Base-by-base conservation (phyloP, 2,113 vertebrate species). In the Sebastes fasciatus region DNA sequence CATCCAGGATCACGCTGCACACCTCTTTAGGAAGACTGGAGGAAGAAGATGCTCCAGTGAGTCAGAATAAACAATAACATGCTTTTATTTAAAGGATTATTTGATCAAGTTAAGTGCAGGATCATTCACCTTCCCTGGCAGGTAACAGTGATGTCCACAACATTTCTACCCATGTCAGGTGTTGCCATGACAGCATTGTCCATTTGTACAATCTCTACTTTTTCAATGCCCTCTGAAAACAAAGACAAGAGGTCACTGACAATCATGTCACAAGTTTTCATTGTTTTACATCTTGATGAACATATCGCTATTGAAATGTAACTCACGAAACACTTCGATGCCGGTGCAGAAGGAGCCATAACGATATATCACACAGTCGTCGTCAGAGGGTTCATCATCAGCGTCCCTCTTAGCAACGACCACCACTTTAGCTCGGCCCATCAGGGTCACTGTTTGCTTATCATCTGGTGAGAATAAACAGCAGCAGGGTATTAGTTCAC, bases 61-160 rank as follows among this genome's bases (percentile, higher is more conserved):
- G 52, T 62, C 26, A 55, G 62, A 42, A 34, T 1, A 46, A 57
- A 34, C 45, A n/a, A 34, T 1, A 10, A 12, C n/a, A 21, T 8
- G 17, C n/a, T 52, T 17, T 48, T 34, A 8, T 34, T 21, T n/a
- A 8, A 49, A 26, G 16, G 3, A 43, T 21, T 10, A 2, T 43
- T 34, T 26, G 19, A 19, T 7, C 4, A 40, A 52, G 48, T 6
- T 12, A 8, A 6, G 6, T 1, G 40, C 4, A 19, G 23, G 2
- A 74, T n/a, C 2, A 9, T 91, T 94, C 88, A 98, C 98, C 98
- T 96, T 78, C 97, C 97, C 90, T 96, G 96, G 77, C 98, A 98
- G 17, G 97, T 96, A 55, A 99, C 95, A 0, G 95, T 98, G 86
- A 98, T 93, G 58, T 99, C 98, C 91, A 99, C 92, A 9, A 95